These are phyloP conservation scores for Orthonyx spaldingii DNA, from an alignment of 2,113 vertebrate genomes.

Conservation along the genomic window DNA sequence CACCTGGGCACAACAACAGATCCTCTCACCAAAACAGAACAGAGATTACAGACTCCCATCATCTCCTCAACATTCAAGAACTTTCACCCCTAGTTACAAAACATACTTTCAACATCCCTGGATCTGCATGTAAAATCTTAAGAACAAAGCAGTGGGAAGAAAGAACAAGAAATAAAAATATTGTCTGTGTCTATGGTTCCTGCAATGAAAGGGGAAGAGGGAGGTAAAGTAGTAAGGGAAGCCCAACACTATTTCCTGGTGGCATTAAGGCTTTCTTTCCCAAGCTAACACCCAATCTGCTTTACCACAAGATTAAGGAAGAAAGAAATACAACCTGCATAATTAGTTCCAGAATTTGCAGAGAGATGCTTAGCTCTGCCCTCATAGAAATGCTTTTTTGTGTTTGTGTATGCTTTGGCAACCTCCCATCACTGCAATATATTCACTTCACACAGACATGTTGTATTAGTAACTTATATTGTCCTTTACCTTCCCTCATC, in stretches of 20 bases:
- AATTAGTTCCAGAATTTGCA: slow-evolving; percentile 47
- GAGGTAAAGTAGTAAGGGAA: not conserved
- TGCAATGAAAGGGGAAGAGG: not conserved
- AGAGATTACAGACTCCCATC: not conserved
- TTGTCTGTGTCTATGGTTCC: not conserved
- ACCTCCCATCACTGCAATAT: not conserved
- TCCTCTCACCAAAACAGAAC: not conserved
- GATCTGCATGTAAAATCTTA: not conserved
- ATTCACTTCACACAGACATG: not conserved
- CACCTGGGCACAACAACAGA: not conserved
- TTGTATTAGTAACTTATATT: not conserved
- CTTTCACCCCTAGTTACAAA: not conserved
- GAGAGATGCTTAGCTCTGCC: not conserved
- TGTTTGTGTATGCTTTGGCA: not conserved
- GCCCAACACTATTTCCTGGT: not conserved
- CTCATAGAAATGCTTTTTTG: not conserved
- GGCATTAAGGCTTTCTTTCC: not conserved
- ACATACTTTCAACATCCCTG: not conserved
- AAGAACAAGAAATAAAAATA: not conserved
- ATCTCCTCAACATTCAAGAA: not conserved
- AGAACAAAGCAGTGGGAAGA: not conserved
- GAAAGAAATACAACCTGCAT: not conserved
- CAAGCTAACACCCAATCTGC: not conserved
- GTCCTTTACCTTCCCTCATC: slow-evolving; percentile 15
- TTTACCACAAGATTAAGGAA: not conserved